Conservation (phyloP, 2,888 invertebrate species). For the Mactromeris polynyma region DNA sequence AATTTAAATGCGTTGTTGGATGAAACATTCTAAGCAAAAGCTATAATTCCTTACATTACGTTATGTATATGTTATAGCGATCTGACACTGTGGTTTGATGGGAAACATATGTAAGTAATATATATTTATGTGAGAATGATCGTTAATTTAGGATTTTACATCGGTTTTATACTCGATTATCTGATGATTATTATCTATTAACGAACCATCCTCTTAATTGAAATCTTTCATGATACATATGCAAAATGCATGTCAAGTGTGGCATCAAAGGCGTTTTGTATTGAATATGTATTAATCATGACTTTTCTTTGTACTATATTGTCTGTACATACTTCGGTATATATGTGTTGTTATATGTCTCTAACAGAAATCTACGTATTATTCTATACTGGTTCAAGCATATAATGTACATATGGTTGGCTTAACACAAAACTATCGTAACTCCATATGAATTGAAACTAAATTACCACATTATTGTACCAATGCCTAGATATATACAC, state of each 20-base stretch:
- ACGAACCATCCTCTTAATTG: background rate
- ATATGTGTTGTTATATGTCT: background rate
- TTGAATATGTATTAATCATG: background rate
- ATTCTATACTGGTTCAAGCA: no score
- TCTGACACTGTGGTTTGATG: background rate
- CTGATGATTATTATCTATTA: background rate
- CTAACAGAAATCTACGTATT: no score
- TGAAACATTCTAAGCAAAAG: background rate
- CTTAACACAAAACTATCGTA: no score
- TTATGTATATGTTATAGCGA: background rate
- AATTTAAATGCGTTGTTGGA: background rate
- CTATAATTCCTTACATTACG: no score
- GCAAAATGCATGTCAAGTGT: background rate
- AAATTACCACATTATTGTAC: no score
- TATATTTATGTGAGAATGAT: background rate
- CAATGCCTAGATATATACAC: no score
- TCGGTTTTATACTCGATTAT: background rate
- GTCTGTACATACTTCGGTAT: background rate
- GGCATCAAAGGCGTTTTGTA: background rate
- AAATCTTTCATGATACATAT: slow-evolving; percentile 1
- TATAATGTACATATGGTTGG: no score
- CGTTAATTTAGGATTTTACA: background rate
- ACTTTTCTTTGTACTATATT: background rate
- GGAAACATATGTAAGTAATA: background rate
- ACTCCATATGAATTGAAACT: no score